Percentiles rank a stretch among this genome's conserved stretches.
These are phyloP conservation scores for Fregata magnificens DNA, from an alignment of 2,113 vertebrate species.

Conservation along the genomic window DNA sequence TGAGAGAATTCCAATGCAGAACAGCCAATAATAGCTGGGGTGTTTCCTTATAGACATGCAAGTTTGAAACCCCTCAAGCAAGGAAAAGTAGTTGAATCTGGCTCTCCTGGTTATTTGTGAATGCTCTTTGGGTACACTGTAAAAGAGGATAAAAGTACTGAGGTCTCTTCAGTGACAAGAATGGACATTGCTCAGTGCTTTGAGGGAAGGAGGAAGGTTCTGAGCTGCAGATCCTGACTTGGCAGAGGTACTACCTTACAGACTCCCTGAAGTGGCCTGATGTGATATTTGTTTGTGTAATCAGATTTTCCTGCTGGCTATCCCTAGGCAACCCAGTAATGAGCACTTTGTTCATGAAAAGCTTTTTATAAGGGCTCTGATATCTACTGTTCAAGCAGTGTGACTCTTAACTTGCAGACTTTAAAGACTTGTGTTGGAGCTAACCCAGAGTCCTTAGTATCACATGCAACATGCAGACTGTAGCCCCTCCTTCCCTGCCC, in stretches of 20 bases:
- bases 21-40: background rate
- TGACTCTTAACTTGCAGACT: background rate
- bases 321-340: background rate
- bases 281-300: background rate
- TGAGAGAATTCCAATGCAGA: background rate
- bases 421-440: background rate
- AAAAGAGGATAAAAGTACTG: background rate
- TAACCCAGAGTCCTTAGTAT: background rate
- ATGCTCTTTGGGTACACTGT: background rate
- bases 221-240: background rate
- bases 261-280: background rate
- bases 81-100: background rate
- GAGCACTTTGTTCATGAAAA: background rate
- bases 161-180: background rate
- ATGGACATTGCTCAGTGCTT: fast-evolving
- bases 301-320: background rate
- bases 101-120: background rate
- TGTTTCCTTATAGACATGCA: background rate
- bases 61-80: background rate
- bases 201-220: background rate
- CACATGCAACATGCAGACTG: background rate
- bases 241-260: background rate
- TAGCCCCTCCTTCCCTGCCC: fast-evolving
- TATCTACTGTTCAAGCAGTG: background rate
- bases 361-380: background rate